Evolutionary conservation across 2,888 invertebrate species (phyloP), one percentile per base, ranked within the genome.

Genomic region (Isotomurus palustris): DNA sequence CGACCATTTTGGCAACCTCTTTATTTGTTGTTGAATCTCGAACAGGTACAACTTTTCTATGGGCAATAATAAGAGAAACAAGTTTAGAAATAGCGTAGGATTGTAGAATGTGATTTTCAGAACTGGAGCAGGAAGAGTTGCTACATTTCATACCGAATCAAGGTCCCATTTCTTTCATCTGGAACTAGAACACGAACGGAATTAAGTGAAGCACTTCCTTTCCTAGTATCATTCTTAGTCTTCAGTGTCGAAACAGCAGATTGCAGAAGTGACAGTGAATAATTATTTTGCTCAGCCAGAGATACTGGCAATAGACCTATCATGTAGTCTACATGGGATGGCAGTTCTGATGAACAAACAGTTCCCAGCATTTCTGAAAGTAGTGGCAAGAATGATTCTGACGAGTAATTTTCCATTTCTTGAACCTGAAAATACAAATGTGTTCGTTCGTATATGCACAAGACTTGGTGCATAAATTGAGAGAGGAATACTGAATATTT

Each of bases 1-100:
- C 95, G 56, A 96, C 88, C 73, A 93, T 91, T 51, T 92, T 86
- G 78, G 94, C 92, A 53, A 96, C 86, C 77, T 95, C 94, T 51
- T 87, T 83, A 0, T 92, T 91, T 25, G 91, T 89, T 78, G 94
- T 94, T 71, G 91, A 91, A 0, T 94, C 93, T 71, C 94, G 82
- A 67, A 93, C 90, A 40, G 95, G 95, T 60, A 96, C 81, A 27
- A 93, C 91, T 75, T 92, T 89, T 36, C 69, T 68, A 44, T 74
- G 51, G 35, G 19, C n/a, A n/a, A n/a, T n/a, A n/a, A n/a, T n/a
- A n/a, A n/a, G n/a, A n/a, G n/a, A n/a, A n/a, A n/a, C n/a, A n/a
- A n/a, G n/a, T n/a, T n/a, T n/a, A n/a, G n/a, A n/a, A n/a, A n/a
- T n/a, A n/a, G n/a, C n/a, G n/a, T n/a, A n/a, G n/a, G n/a, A n/a